phyloP scores from a whole-genome alignment of 2,113 vertebrate species.

The Pristiophorus japonicus region DNA sequence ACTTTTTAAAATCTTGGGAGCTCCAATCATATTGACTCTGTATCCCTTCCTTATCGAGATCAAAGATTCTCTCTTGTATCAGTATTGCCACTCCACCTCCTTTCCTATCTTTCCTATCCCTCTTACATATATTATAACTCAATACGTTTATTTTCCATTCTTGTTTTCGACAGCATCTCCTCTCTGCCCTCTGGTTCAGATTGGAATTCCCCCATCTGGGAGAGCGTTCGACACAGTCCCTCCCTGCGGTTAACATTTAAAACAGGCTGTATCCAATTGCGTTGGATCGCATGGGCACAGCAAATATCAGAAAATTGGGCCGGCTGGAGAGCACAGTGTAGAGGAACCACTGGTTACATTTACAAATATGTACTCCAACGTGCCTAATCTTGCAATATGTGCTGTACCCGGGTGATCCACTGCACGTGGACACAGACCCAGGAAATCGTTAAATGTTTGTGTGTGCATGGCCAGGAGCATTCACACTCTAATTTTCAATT shows the following conservation, averaged over 20 bases:
- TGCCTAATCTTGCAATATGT: not conserved
- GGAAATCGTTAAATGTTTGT: too few relatives aligned
- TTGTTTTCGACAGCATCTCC: too few relatives aligned
- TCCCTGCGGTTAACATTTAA: not conserved
- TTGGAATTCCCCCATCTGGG: not conserved
- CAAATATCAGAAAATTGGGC: not conserved
- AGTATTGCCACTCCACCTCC: not conserved
- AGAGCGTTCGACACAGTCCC: not conserved
- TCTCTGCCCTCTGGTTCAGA: not conserved
- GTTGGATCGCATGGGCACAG: not conserved
- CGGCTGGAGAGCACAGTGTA: not conserved
- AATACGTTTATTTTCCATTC: not conserved
- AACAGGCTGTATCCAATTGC: not conserved
- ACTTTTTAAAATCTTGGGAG: not conserved
- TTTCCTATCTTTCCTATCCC: not conserved
- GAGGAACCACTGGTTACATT: not conserved
- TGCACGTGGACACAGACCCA: too few relatives aligned
- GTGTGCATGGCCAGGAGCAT: too few relatives aligned
- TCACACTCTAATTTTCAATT: not conserved
- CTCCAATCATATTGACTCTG: not conserved
- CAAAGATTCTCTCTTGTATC: not conserved
- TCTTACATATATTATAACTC: not conserved
- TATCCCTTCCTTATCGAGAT: not conserved
- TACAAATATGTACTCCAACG: not conserved
- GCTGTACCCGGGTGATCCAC: not conserved